Evolutionary conservation across 2,797 vertebrate species (phyloP).

Genomic region (Sternotherus odoratus): DNA sequence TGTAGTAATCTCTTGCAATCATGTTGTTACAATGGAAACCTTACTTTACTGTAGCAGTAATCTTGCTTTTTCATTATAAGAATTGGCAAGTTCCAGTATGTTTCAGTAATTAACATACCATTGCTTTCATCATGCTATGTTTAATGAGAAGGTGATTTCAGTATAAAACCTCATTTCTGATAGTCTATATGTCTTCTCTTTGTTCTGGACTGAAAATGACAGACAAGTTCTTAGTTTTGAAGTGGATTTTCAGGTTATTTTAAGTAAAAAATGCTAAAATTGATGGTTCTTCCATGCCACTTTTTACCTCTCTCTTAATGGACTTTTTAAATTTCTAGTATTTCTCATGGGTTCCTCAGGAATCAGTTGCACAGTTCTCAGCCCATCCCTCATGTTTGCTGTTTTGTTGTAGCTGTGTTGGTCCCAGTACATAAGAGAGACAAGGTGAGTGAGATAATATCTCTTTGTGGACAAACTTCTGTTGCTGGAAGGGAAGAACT

Average conservation of each 20-base stretch:
- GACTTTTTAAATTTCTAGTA: neutral
- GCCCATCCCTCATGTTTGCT: neutral
- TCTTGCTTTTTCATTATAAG: conserved; percentile 29
- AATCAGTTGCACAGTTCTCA: neutral
- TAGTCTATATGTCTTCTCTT: neutral
- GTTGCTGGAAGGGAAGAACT: neutral
- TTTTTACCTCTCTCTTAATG: neutral
- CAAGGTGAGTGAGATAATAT: neutral
- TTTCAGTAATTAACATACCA: neutral
- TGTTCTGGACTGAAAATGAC: neutral
- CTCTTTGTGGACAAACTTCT: neutral
- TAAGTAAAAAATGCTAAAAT: neutral
- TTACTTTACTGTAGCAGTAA: conserved; percentile 25
- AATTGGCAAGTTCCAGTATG: neutral
- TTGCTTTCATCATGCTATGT: neutral
- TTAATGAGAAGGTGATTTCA: neutral
- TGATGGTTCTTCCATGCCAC: neutral
- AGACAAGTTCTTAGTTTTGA: neutral
- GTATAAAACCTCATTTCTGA: neutral
- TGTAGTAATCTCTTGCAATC: neutral
- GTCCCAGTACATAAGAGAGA: neutral
- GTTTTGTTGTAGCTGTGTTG: neutral
- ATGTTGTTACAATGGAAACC: conserved; percentile 57
- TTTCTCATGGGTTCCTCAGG: neutral
- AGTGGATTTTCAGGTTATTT: neutral